Evolutionary conservation across 1,140 invertebrate genomes (phyloP), one percentile per base, ranked within the genome.

Genomic region (Choristoneura fumiferana): DNA sequence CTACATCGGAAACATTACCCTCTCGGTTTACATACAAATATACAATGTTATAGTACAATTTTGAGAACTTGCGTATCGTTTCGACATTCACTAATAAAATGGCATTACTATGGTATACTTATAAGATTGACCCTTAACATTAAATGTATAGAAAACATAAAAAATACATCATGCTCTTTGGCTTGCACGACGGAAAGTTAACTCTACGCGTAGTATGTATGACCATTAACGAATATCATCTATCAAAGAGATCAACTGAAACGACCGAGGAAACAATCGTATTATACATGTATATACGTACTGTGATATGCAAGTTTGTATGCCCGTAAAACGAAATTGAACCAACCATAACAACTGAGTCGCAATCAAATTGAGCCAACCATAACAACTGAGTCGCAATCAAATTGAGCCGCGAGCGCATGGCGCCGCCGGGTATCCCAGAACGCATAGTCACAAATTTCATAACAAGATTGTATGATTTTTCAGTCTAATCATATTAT

Each of bases 151-250:
- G 73, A 87, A 85, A 85, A 79, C 70, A 82, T 81, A 84, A 84
- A 58, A 79, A 87, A 87, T 81, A 89, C 86, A 86, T 88, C 84
- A 88, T 87, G 85, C 85, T 88, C 85, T 88, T 88, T 88, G 85
- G 85, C 84, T 84, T 88, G 85, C 85, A 88, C 85, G 85, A 88
- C 84, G 82, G 78, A 84, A 78, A 81, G 71, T 81, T 63, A 72
- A 72, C 22, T 43, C 56, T 79, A 80, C 57, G 43, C 43, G 62
- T 74, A 66, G 63, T 76, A 74, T 58, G 65, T 63, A 73, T 69
- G 63, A 70, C 45, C 72, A 69, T 64, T 76, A 81, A 79, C 68
- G 74, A 79, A 78, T 74, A 73, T 74, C 68, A 69, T 70, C 66
- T 82, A 85, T 80, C 59, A 67, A 70, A 81, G 83, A 87, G 84